Conservation (phyloP, 2,797 vertebrate genomes). For the Synanceia verrucosa region DNA sequence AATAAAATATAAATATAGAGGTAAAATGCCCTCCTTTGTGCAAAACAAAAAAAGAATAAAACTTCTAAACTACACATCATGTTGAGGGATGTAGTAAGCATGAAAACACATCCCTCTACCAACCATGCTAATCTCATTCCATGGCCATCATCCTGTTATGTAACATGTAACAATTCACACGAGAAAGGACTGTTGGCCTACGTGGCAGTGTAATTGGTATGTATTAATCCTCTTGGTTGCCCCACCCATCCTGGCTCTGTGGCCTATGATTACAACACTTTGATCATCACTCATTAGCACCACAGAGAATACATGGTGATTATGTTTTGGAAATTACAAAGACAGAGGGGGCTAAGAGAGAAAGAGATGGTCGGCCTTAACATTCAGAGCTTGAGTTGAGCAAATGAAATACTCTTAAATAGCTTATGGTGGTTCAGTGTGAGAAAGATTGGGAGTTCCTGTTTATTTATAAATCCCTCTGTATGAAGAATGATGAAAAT, state of each 20-base stretch:
- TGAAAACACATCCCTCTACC: not conserved
- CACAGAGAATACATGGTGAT: constrained; percentile 24
- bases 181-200: constrained; percentile 38
- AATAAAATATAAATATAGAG: not conserved
- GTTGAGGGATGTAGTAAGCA: not conserved
- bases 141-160: constrained; percentile 52
- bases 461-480: constrained; percentile 11
- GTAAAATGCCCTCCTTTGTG: not conserved
- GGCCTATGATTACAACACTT: constrained; percentile 52
- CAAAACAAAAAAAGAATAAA: not conserved
- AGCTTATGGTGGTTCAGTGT: constrained; percentile 10
- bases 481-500: not conserved
- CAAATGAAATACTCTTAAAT: not conserved
- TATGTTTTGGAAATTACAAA: constrained; percentile 58
- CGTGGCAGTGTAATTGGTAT: constrained; percentile 28
- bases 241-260: constrained; percentile 19
- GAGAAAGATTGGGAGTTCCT: not conserved
- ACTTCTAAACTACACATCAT: not conserved
- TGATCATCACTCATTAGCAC: constrained; percentile 63
- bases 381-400: not conserved
- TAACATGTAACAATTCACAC: constrained; percentile 66
- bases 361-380: not conserved
- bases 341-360: not conserved
- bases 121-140: constrained; percentile 22
- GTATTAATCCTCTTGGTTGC: constrained; percentile 35